phyloP scores from a whole-genome alignment of 2,888 invertebrate genomes.

The Lacanobia wlatinum region DNA sequence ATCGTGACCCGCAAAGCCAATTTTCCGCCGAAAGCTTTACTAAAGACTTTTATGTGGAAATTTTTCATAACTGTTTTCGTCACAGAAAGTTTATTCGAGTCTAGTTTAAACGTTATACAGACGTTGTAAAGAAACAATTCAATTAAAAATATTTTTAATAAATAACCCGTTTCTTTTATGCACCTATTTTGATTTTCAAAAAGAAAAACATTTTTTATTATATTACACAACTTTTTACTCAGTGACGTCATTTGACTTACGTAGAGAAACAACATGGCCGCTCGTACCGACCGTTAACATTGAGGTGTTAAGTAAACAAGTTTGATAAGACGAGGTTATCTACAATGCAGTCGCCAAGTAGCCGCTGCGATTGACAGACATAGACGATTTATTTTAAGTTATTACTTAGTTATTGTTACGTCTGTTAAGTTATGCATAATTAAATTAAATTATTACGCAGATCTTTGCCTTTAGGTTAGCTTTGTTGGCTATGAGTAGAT shows the following conservation, averaged over 20 bases:
- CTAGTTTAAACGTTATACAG: no score
- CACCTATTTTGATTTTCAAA: not conserved
- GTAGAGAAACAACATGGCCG: conserved; percentile 48
- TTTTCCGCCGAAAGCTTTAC: conserved; percentile 23
- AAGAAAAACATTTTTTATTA: not conserved
- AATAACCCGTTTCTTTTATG: no score
- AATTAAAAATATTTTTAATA: not conserved
- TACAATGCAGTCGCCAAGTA: conserved; percentile 74
- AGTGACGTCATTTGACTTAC: conserved; percentile 15
- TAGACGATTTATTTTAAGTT: conserved; percentile 47
- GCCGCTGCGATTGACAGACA: conserved; percentile 70
- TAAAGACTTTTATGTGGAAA: not conserved
- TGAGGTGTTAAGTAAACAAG: conserved; percentile 82
- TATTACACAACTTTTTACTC: conserved; percentile 8
- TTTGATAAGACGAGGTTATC: conserved; percentile 87
- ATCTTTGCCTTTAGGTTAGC: not conserved
- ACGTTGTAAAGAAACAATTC: not conserved
- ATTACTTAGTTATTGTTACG: conserved; percentile 31
- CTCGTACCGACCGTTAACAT: conserved; percentile 57
- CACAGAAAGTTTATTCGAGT: not conserved
- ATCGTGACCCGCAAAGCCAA: conserved; percentile 35
- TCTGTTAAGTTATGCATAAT: conserved; percentile 1
- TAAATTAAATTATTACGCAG: not conserved
- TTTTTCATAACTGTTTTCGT: not conserved
- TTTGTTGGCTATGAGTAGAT: not conserved